Evolutionary conservation across 2,113 vertebrate species (phyloP).

Genomic region (Ibidorhyncha struthersii): DNA sequence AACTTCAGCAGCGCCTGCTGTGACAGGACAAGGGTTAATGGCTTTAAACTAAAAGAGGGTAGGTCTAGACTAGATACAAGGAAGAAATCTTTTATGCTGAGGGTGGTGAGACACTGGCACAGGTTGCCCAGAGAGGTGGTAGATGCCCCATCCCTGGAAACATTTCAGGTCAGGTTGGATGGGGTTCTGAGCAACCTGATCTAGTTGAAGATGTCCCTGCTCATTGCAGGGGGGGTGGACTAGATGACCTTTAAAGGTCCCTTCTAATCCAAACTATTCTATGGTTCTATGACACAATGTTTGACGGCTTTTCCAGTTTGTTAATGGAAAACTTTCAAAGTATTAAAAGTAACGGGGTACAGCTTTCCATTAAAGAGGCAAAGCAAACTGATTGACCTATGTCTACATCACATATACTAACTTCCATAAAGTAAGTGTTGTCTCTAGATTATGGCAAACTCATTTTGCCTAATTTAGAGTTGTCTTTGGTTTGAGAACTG

Average conservation of each 20-base stretch:
- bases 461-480: not conserved
- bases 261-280: not conserved
- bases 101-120: not conserved
- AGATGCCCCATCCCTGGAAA: not conserved
- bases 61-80: not conserved
- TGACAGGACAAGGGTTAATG: not conserved
- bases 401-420: not conserved
- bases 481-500: not conserved
- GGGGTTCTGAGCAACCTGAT: not conserved
- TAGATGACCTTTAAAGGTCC: not conserved
- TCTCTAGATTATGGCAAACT: not conserved
- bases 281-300: not conserved
- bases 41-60: not conserved
- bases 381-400: not conserved
- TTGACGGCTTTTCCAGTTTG: not conserved
- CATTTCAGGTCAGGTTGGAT: not conserved
- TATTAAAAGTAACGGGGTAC: not conserved
- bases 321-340: not conserved
- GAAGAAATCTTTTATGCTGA: not conserved
- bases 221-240: not conserved
- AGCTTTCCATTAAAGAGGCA: not conserved
- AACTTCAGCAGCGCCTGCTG: not conserved
- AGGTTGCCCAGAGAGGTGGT: not conserved
- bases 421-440: not conserved
- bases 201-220: not conserved